Base-by-base conservation (phyloP, 2,113 vertebrate species). In the Crotalus viridis region DNA sequence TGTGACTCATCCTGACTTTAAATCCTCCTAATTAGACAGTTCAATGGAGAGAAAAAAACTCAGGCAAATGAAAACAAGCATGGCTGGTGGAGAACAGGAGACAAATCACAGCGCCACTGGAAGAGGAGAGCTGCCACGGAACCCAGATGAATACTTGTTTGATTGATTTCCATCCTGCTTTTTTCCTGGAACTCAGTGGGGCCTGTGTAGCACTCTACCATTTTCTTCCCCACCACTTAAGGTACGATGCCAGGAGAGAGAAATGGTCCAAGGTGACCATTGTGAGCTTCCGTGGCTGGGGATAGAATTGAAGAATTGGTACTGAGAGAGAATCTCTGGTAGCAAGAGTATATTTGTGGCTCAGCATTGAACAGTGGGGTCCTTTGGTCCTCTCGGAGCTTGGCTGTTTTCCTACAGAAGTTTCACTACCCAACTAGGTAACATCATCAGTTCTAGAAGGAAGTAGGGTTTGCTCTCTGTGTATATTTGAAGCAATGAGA, bases 31-130 rank as follows among this genome's bases (percentile, higher is more conserved):
- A 90, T 88, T 46, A 48, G 2, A 17, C 90, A 24, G 10, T 59
- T 69, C 93, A 10, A 12, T 1, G 2, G 93, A 91, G 89, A 95
- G 93, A 94, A 46, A 91, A 91, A 51, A 91, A 90, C 59, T 57
- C 1, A 1, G 87, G 0, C 1, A 1, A 51, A 1, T 0, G 56
- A 43, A 39, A 94, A 92, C 92, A 91, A 89, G 94, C 93, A 61
- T 54, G 52, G 15, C 88, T 74, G 61, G 94, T 1, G 92, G 92
- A 88, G 59, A 19, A n/a, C 5, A 0, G 91, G 94, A 90, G 92
- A 89, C 2, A 64, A 64, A 17, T 0, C 19, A 92, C 64, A 88
- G 46, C 33, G 57, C 15, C 74, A n/a, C 90, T 0, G 89, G 0
- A 9, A 91, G 89, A 26, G 6, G 64, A 19, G 61, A 43, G 33